Evolutionary conservation across 2,113 vertebrate species (phyloP).

Genomic region (Leiothrix lutea): DNA sequence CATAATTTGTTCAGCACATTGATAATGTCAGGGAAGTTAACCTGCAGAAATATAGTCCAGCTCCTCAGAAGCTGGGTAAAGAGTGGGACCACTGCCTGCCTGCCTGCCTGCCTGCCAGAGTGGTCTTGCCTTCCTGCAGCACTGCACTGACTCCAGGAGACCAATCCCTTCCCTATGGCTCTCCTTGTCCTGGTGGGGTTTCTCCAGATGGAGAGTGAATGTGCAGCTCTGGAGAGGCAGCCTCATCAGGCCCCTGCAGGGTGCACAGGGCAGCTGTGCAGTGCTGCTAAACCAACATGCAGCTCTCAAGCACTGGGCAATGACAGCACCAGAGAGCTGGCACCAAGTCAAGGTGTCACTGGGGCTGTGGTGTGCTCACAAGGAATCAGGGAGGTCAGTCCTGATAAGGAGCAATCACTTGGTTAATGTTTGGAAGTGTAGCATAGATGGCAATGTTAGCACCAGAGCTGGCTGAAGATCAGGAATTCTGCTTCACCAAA

Average conservation of each 20-base stretch:
- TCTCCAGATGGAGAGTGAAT: neutral
- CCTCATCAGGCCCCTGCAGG: neutral
- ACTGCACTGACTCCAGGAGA: accelerated
- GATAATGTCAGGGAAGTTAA: neutral
- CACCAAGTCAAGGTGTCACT: accelerated
- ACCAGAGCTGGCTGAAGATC: neutral
- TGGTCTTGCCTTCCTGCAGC: neutral
- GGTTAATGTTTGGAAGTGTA: neutral
- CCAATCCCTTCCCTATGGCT: neutral
- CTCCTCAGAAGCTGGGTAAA: neutral
- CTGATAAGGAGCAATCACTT: neutral
- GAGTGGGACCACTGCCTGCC: neutral
- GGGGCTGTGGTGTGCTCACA: neutral
- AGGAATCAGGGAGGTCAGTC: neutral
- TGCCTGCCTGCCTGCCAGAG: neutral
- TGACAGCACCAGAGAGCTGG: neutral
- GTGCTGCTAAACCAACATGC: neutral
- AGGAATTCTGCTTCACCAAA: neutral
- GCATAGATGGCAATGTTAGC: neutral
- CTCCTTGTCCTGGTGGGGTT: neutral
- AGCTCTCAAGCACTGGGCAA: neutral
- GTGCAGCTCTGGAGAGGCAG: neutral
- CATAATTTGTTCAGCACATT: neutral
- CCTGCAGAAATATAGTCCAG: neutral
- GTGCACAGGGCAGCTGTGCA: neutral